These are phyloP conservation scores for Stichopus chloronotus DNA, from an alignment of 35 echinoderm and acorn worm genomes.

Conservation along the genomic window DNA sequence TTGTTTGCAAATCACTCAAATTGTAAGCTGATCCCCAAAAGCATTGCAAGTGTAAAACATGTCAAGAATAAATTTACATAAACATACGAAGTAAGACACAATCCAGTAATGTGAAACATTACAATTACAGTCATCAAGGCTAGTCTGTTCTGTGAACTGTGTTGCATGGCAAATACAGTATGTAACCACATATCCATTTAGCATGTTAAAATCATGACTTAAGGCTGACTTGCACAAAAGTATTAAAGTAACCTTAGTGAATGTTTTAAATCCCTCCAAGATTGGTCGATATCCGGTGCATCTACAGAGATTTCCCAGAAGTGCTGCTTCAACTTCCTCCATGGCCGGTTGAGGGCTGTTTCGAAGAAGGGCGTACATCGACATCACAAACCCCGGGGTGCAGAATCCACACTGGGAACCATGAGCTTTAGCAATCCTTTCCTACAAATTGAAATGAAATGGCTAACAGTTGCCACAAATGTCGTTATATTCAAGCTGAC, in stretches of 20 bases:
- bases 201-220: no score
- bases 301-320: slow-evolving; percentile 55
- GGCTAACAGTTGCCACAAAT: neutral
- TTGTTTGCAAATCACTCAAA: no score
- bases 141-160: no score
- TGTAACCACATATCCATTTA: no score
- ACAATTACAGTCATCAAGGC: no score
- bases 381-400: slow-evolving; percentile 79
- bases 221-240: neutral
- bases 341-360: slow-evolving; percentile 54
- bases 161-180: no score
- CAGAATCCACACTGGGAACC: slow-evolving; percentile 93
- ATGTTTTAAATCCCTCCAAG: slow-evolving; percentile 60
- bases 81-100: no score
- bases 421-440: slow-evolving; percentile 77
- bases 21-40: no score
- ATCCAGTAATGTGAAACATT: no score
- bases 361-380: slow-evolving; percentile 55
- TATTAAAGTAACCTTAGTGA: slow-evolving; percentile 48
- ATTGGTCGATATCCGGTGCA: slow-evolving; percentile 68
- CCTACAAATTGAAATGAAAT: neutral
- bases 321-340: neutral
- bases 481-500: neutral
- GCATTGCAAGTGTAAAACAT: no score
- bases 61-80: no score